Evolutionary conservation across 2,797 vertebrate species (phyloP).

Genomic region (Brachyalestes nurse): DNA sequence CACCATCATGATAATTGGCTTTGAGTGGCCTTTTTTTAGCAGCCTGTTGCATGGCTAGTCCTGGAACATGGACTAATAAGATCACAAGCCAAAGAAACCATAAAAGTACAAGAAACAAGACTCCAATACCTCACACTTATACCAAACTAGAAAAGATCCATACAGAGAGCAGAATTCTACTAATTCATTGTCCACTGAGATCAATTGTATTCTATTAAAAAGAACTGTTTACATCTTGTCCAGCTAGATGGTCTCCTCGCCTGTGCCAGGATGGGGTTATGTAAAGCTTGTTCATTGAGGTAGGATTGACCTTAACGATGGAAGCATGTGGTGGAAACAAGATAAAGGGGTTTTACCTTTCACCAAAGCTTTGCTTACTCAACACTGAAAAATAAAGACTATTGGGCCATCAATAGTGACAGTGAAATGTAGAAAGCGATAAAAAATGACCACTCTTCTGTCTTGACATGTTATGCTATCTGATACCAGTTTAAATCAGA

Average conservation of each 20-base stretch:
- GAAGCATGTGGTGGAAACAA: slow-evolving; percentile 66
- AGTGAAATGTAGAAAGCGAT: neutral
- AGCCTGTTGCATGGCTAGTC: slow-evolving; percentile 50
- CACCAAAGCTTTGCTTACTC: slow-evolving; percentile 62
- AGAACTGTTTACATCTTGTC: neutral
- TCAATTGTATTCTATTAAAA: neutral
- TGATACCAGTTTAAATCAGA: neutral
- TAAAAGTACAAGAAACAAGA: slow-evolving; percentile 9
- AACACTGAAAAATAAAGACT: slow-evolving; percentile 37
- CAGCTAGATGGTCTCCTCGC: slow-evolving; percentile 11
- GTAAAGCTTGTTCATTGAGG: slow-evolving; percentile 54
- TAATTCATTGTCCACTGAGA: too few relatives aligned
- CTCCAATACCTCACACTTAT: too few relatives aligned
- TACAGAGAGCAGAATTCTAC: neutral
- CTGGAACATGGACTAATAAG: slow-evolving; percentile 41
- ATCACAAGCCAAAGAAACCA: slow-evolving; percentile 51
- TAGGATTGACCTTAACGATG: slow-evolving; percentile 65
- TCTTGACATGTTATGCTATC: neutral
- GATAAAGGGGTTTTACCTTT: slow-evolving; percentile 75
- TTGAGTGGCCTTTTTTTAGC: slow-evolving; percentile 72
- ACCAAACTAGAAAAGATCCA: neutral
- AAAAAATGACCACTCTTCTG: neutral
- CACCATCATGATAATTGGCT: slow-evolving; percentile 75
- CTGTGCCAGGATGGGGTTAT: slow-evolving; percentile 47
- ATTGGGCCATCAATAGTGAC: neutral